phyloP scores from a whole-genome alignment of 2,797 vertebrate species.

The Fratercula arctica region DNA sequence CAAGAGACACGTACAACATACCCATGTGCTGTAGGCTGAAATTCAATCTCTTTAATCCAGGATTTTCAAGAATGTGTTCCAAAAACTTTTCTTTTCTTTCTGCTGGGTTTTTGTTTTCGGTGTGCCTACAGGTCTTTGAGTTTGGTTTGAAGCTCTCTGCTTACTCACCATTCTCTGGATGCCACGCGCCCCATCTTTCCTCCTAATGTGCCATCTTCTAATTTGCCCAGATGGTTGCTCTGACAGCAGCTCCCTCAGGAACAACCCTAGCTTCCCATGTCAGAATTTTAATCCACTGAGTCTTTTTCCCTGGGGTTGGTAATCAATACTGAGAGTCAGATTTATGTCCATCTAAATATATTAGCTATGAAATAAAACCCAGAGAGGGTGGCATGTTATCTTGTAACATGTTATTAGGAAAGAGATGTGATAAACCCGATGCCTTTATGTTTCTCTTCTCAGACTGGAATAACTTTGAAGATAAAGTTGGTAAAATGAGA shows the following conservation, averaged over 20 bases:
- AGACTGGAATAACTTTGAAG: neutral
- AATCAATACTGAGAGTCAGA: conserved; percentile 52
- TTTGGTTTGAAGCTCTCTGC: neutral
- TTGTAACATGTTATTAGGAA: neutral
- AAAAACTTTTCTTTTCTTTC: neutral
- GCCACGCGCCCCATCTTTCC: neutral
- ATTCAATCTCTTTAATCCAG: neutral
- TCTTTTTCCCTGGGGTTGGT: neutral
- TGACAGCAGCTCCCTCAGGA: conserved; percentile 30
- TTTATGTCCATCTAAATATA: conserved; percentile 11
- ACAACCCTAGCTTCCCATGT: conserved; percentile 6
- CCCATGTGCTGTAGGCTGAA: neutral
- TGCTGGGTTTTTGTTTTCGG: rapidly evolving
- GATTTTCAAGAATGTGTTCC: neutral
- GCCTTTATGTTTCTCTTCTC: neutral
- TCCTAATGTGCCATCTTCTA: conserved; percentile 23
- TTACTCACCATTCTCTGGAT: neutral
- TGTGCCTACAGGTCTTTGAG: neutral
- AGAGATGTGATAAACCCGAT: neutral
- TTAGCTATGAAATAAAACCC: conserved; percentile 26
- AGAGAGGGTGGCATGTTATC: neutral
- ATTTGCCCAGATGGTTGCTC: conserved; percentile 27
- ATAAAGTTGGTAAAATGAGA: neutral
- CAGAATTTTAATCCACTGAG: conserved; percentile 64
- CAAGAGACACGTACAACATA: neutral